Conservation (phyloP, 2,888 invertebrate genomes). For the Ochropleura plecta region DNA sequence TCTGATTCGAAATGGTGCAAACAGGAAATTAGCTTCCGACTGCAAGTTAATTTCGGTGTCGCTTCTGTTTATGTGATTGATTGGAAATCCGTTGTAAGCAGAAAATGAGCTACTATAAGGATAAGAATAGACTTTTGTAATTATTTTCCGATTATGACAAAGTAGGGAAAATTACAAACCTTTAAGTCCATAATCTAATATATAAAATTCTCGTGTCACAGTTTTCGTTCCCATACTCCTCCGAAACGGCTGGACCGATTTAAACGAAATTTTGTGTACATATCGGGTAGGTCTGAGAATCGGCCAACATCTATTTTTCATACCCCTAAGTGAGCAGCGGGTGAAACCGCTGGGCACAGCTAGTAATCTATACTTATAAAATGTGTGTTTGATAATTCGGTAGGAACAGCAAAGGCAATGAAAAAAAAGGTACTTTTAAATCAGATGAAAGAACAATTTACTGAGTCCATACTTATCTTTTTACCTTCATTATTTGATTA, state of each 20-base stretch:
- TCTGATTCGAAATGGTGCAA: conserved; percentile 64
- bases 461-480: not conserved
- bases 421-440: not conserved
- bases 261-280: no score
- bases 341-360: no score
- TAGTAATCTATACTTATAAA: no score
- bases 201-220: no score
- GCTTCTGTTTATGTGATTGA: conserved; percentile 29
- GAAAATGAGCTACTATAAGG: not conserved
- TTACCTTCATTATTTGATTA: not conserved
- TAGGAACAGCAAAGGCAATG: not conserved
- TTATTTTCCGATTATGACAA: not conserved
- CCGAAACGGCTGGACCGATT: no score
- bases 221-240: no score
- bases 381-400: not conserved
- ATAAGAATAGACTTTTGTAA: not conserved
- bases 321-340: no score
- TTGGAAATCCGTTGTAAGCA: conserved; percentile 31
- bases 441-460: not conserved
- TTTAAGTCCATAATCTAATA: no score
- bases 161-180: no score
- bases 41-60: conserved; percentile 54
- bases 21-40: conserved; percentile 78
- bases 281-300: no score
- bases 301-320: no score